Percentiles rank a stretch among this genome's conserved stretches.
phyloP scores from a whole-genome alignment of 2,797 vertebrate genomes.

The Chaenodraco wilsoni region DNA sequence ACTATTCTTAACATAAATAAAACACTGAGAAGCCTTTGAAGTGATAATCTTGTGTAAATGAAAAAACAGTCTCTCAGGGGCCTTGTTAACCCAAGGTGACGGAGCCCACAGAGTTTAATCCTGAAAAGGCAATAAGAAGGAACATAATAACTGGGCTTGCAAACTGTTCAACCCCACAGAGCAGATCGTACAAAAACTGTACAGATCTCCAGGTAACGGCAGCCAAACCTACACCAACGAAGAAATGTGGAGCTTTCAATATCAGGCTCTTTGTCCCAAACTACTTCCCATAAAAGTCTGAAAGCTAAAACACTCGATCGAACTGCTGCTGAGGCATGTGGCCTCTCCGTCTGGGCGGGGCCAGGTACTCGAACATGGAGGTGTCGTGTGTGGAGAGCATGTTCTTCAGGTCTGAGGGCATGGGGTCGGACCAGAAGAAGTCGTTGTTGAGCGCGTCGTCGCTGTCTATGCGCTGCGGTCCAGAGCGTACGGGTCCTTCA shows the following conservation, averaged over 20 bases:
- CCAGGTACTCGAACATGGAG: constrained; percentile 98
- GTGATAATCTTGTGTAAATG: background rate
- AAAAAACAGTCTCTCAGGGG: no score
- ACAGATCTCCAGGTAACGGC: constrained; percentile 5
- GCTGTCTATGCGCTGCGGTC: constrained; percentile 94
- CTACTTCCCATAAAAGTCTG: background rate
- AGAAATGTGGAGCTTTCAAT: background rate
- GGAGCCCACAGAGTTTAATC: no score
- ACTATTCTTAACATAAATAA: no score
- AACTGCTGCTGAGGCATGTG: constrained; percentile 97
- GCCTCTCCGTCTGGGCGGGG: constrained; percentile 91
- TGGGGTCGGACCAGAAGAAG: constrained; percentile 99
- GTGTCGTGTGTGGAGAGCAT: constrained; percentile 99
- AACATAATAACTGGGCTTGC: background rate
- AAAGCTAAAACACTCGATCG: constrained; percentile 89
- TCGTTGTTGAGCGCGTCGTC: constrained; percentile 97
- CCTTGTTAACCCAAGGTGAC: background rate
- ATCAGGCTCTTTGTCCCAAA: background rate
- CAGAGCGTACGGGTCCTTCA: constrained; percentile 94
- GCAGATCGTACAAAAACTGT: background rate
- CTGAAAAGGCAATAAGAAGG: no score
- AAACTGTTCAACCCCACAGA: background rate
- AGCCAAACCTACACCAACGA: background rate
- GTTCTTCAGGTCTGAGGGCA: constrained; percentile 98
- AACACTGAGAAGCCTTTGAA: background rate